Evolutionary conservation across 1,140 invertebrate genomes (phyloP), one percentile per base, ranked within the genome.

Genomic region (Penaeus indicus): DNA sequence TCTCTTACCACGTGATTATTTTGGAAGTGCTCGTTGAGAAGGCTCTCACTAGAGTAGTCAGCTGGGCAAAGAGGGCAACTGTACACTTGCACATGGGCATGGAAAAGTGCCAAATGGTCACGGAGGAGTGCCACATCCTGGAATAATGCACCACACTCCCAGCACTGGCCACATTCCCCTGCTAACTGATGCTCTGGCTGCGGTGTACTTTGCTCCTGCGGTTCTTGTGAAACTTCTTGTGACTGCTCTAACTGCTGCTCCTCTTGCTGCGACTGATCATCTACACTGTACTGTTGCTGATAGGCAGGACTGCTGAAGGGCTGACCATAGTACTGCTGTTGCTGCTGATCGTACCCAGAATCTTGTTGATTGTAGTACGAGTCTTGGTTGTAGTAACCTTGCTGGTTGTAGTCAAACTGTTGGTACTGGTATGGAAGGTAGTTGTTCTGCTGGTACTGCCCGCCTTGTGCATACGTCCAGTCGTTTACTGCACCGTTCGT

Each of bases 81-180:
- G 63, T 85, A 63, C 25, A 64, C 22, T 13, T 54, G 83, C 32
- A 75, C 81, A 27, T 85, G 38, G 32, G 83, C 61, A 69, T 89
- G 88, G 67, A 85, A 89, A 38, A 85, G 77, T 85, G 84, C 83
- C 83, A 85, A 42, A 84, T 89, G 88, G 77, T 89, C 83, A 78
- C 88, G 82, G 19, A 89, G 88, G 25, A 84, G 82, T 72, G 63
- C 82, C 83, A 61, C 88, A 89, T 89, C 88, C 82, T 89, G 83
- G 77, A 89, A 80, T 22, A 54, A 77, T 60, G 75, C 63, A 25
- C 88, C 69, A 61, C 88, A 89, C 83, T 61, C 83, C 88, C 84
- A 85, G 84, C 88, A 89, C 83, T 85, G 61, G 18, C 47, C 47
- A 25, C 47, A 11, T 32, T 69, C 77, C 21, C 75, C 62, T 32